Base-by-base conservation (phyloP, 2,888 invertebrate genomes). In the Scelioninae gen. 2 region DNA sequence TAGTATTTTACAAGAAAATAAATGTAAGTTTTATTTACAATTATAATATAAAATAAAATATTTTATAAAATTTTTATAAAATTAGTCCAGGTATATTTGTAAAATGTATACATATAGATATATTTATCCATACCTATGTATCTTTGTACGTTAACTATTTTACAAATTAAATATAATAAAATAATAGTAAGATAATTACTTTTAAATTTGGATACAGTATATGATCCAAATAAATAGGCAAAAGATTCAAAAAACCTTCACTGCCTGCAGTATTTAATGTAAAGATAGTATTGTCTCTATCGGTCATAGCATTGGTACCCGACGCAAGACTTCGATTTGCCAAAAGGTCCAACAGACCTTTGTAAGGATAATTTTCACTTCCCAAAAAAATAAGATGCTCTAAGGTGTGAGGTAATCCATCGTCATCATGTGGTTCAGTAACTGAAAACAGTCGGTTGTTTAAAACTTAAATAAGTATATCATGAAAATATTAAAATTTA, bases 371-470 rank as follows among this genome's bases (percentile, higher is more conserved):
- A 10, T 93, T 89, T 83, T 96, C 92, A 75, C 96, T 96, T 0
- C 96, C 97, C 84, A 96, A 88, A 86, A 97, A 97, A 52, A 97
- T 91, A 9, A 97, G 89, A 87, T 97, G 96, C 82, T 97, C 96
- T 85, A 97, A 87, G 0, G 96, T 96, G 83, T 97, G 96, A 0
- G 97, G 96, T 61, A 97, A 86, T 1, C 97, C 97, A 87, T 96
- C 96, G 86, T 96, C 95, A 84, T 95, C 95, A 81, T 93, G 91
- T 0, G 96, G 94, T 88, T 96, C 96, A 3, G 97, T 97, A 6
- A 94, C 96, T 96, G 82, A 25, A 41, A 48, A 28, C 2, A 22
- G 22, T 22, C n/a, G n/a, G n/a, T n/a, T n/a, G n/a, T n/a, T n/a
- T n/a, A n/a, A n/a, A n/a, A n/a, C n/a, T n/a, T n/a, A n/a, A n/a